phyloP scores from a whole-genome alignment of 2,797 vertebrate genomes.

The Hydrocynus forskahlii region DNA sequence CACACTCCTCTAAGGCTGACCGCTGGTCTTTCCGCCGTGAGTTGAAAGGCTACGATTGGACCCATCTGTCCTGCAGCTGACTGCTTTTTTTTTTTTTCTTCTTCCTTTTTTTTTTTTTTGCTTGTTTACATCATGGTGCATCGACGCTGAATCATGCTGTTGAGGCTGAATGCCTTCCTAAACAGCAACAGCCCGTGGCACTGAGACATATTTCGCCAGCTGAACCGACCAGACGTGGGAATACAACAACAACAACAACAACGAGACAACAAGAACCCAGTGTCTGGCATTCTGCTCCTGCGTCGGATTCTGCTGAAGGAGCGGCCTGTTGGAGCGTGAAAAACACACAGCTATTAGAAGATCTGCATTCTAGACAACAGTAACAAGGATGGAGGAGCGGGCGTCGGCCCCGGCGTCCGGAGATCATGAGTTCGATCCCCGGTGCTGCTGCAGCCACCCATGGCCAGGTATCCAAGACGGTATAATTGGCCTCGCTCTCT shows the following conservation, averaged over 20 bases:
- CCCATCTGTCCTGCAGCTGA: slow-evolving; percentile 11
- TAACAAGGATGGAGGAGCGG: neutral
- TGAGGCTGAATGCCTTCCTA: slow-evolving; percentile 31
- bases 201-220: slow-evolving; percentile 12
- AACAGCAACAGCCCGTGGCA: slow-evolving; percentile 22
- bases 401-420: no score
- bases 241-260: slow-evolving; percentile 24
- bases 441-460: no score
- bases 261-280: slow-evolving; percentile 4
- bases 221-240: slow-evolving; percentile 15
- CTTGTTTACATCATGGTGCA: neutral
- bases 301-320: neutral
- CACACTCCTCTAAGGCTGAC: neutral
- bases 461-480: no score
- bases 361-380: neutral
- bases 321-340: neutral
- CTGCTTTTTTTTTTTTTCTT: neutral
- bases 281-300: neutral
- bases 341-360: neutral
- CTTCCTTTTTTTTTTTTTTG: slow-evolving; percentile 6
- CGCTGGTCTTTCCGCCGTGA: neutral
- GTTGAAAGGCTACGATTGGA: neutral
- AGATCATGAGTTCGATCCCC: no score
- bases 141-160: slow-evolving; percentile 15
- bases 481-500: no score